Conservation (phyloP, 2,797 vertebrate species). For the Gallirallus australis region DNA sequence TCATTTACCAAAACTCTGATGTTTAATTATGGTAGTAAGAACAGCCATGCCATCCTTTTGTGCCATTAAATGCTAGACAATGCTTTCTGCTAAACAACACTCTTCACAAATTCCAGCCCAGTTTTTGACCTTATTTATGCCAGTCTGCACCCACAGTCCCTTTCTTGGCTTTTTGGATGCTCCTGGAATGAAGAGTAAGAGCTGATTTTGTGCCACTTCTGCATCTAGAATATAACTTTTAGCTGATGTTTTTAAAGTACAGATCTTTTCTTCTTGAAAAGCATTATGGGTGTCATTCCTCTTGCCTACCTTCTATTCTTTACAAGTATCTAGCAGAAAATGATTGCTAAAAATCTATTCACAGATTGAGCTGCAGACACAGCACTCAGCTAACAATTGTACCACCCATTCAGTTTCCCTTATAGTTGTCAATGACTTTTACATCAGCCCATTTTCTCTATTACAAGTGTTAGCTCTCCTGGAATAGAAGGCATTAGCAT, state of each 20-base stretch:
- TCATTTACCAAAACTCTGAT: not conserved
- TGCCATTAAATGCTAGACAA: not conserved
- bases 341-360: not conserved
- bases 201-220: not conserved
- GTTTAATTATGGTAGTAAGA: not conserved
- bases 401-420: not conserved
- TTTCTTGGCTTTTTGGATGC: not conserved
- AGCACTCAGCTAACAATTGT: not conserved
- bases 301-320: not conserved
- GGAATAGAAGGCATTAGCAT: not conserved
- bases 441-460: not conserved
- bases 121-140: not conserved
- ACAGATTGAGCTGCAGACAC: not conserved
- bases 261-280: not conserved
- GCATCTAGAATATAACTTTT: not conserved
- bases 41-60: not conserved
- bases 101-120: not conserved
- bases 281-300: not conserved
- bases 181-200: not conserved
- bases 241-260: not conserved
- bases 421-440: constrained; percentile 2
- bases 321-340: not conserved
- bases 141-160: not conserved
- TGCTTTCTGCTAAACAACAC: not conserved
- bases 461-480: not conserved